Base-by-base conservation (phyloP, 2,113 vertebrate genomes). In the Bothrops jararaca region DNA sequence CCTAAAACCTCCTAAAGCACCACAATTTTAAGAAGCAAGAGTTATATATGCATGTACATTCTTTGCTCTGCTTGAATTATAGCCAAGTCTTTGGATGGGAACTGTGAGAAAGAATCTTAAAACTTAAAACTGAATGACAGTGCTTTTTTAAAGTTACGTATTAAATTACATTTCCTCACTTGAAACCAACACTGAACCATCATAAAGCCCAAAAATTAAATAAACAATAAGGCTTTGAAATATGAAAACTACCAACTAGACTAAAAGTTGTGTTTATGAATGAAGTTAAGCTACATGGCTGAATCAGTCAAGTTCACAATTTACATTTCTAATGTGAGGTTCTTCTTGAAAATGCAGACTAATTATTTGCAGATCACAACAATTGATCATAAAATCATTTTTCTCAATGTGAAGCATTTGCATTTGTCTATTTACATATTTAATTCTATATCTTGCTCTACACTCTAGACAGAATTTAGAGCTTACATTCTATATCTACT, bases 1-100 rank as follows among this genome's bases (percentile, higher is more conserved):
- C 29, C 48, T 92, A 93, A 93, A 92, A 64, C 34, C 86, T 86
- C 74, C 54, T 34, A 91, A 24, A 64, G 24, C 39, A 86, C 24
- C 24, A 93, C 53, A 48, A 29, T 80, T 58, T 42, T 80, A 26
- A 34, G 15, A 85, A 45, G 54, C 85, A 64, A 34, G 60, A 91
- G 8, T 12, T 42, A 20, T 58, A 24, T 29, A 26, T 89, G 57
- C 23, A 42, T 24, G 15, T 15, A 69, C 29, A 69, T 74, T 74
- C 13, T 69, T 74, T 74, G n/a, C 29, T 74, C 5, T 74, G 64
- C 13, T 74, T 74, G 64, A 74, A 74, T 74, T 34, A 74, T 15
- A 74, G 64, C 64, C n/a, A 74, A 34, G 5, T 34, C 64, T 15
- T 74, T 74, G 64, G 13, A 74, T 74, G 64, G n/a, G n/a, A 74